Percentiles rank a stretch among this genome's conserved stretches.
These are phyloP conservation scores for Scatophagus argus DNA, from an alignment of 2,113 vertebrate genomes.

Conservation along the genomic window DNA sequence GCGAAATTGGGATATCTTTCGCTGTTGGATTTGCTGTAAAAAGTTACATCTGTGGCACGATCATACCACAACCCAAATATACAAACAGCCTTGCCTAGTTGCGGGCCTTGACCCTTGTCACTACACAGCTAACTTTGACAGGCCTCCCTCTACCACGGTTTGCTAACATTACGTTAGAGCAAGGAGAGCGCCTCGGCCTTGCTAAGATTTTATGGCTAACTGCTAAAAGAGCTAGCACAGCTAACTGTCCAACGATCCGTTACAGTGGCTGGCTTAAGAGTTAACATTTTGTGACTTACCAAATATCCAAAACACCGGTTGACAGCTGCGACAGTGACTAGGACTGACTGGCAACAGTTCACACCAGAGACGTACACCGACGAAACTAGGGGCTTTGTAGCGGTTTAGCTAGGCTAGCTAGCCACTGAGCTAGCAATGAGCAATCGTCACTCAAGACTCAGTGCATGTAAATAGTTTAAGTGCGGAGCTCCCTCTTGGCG, in stretches of 20 bases:
- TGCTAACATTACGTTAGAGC: constrained; percentile 41
- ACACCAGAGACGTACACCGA: constrained; percentile 55
- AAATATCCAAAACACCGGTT: constrained; percentile 62
- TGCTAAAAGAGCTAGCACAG: constrained; percentile 53
- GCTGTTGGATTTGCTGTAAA: constrained; percentile 1
- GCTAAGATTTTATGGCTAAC: constrained; percentile 41
- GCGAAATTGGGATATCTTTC: neutral
- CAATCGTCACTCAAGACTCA: constrained; percentile 72
- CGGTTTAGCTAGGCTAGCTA: constrained; percentile 69
- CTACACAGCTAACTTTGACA: constrained; percentile 72
- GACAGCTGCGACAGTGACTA: constrained; percentile 46
- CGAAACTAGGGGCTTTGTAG: constrained; percentile 57
- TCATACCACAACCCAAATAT: constrained; percentile 55
- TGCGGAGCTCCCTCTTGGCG: constrained; percentile 77
- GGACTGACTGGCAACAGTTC: constrained; percentile 22
- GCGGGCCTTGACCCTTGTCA: constrained; percentile 77
- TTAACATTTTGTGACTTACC: constrained; percentile 74
- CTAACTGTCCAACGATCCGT: constrained; percentile 26
- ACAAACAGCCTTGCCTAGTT: constrained; percentile 59
- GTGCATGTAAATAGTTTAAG: constrained; percentile 77
- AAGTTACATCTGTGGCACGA: neutral
- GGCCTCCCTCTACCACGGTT: constrained; percentile 56
- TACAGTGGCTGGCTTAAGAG: neutral
- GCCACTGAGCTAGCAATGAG: constrained; percentile 70
- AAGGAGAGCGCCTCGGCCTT: constrained; percentile 70